phyloP scores from a whole-genome alignment of 2,888 invertebrate genomes.

The Euphydryas editha region DNA sequence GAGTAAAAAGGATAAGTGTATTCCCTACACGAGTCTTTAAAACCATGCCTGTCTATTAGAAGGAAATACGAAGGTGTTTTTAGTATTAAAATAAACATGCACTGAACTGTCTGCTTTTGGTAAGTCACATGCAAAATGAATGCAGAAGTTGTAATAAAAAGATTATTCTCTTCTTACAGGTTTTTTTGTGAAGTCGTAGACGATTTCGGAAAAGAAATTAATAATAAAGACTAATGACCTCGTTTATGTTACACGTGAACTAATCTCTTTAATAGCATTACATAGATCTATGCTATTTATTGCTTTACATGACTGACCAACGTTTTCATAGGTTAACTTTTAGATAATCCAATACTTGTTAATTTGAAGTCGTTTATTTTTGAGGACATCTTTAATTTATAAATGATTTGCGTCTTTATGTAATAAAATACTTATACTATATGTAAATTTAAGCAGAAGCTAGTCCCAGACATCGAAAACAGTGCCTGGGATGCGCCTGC shows the following conservation, averaged over 20 bases:
- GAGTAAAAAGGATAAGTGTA: slow-evolving; percentile 57
- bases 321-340: slow-evolving; percentile 16
- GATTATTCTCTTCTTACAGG: background rate
- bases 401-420: background rate
- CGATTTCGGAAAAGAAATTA: background rate
- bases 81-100: slow-evolving; percentile 76
- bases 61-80: slow-evolving; percentile 71
- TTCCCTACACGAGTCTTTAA: slow-evolving; percentile 45
- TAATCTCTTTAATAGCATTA: slow-evolving; percentile 29
- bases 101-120: slow-evolving; percentile 58
- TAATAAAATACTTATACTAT: background rate
- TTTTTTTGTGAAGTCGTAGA: background rate
- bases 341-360: slow-evolving; percentile 23
- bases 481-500: too few relatives aligned
- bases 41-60: slow-evolving; percentile 58
- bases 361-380: slow-evolving; percentile 10
- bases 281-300: slow-evolving; percentile 13
- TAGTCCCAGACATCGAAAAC: too few relatives aligned
- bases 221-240: slow-evolving; percentile 4
- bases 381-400: background rate
- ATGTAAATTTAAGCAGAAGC: too few relatives aligned
- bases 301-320: slow-evolving; percentile 6
- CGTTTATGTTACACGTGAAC: slow-evolving; percentile 8
- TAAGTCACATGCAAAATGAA: slow-evolving; percentile 42
- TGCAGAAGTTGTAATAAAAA: background rate